Conservation (phyloP, 2,888 invertebrate species). For the Pollenia angustigena region DNA sequence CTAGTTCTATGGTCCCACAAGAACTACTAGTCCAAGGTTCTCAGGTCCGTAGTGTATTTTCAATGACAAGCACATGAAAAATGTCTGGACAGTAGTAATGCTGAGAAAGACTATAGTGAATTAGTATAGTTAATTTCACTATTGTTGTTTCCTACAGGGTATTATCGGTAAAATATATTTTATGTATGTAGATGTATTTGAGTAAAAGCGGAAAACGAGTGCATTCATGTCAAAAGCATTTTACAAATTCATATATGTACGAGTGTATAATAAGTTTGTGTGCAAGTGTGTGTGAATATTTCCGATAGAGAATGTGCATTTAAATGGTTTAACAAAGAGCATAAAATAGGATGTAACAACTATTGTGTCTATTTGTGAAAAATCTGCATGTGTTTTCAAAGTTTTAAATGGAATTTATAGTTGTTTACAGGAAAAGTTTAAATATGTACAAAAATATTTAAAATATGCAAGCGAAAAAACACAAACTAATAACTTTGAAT, state of each 20-base stretch:
- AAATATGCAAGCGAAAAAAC: no score
- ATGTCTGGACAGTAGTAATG: no score
- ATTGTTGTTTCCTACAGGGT: no score
- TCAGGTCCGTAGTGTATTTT: no score
- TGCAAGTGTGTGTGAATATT: background rate
- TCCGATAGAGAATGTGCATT: constrained; percentile 9
- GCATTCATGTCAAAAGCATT: constrained; percentile 34
- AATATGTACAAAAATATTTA: no score
- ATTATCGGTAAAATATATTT: background rate
- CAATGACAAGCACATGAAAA: no score
- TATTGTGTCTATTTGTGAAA: background rate
- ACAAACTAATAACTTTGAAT: no score
- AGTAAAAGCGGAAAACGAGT: background rate
- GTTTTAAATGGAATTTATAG: background rate
- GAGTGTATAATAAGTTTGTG: background rate
- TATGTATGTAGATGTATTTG: background rate
- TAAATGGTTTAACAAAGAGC: background rate
- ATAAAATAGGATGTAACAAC: constrained; percentile 12
- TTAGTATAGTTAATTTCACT: no score
- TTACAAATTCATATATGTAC: background rate
- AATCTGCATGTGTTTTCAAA: background rate
- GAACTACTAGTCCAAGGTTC: no score
- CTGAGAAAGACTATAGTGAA: no score
- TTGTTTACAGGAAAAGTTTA: background rate
- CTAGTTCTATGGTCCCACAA: no score